Conservation (phyloP, 2,888 invertebrate species). For the Chouioia cunea region DNA sequence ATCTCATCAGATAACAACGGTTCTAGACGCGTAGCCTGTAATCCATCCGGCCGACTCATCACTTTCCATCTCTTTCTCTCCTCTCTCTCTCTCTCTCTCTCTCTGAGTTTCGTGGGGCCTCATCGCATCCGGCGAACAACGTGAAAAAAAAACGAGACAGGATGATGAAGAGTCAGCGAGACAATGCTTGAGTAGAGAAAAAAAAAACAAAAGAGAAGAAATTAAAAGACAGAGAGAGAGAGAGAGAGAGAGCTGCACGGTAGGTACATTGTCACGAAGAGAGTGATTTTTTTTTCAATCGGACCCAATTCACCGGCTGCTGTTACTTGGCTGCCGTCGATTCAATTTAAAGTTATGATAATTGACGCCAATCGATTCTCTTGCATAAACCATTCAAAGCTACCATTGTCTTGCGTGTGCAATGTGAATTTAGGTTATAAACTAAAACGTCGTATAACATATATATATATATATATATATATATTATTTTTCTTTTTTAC, state of each 20-base stretch:
- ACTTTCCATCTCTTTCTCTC: neutral
- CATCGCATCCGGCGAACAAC: too few species aligned
- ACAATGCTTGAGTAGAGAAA: constrained; percentile 20
- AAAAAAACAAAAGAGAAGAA: too few species aligned
- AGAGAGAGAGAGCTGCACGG: neutral
- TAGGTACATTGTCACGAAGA: neutral
- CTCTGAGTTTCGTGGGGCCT: neutral
- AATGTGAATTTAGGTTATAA: neutral
- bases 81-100: constrained; percentile 3
- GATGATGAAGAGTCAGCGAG: neutral
- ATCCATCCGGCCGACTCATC: too few species aligned
- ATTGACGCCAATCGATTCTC: constrained; percentile 15
- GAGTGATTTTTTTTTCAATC: constrained; percentile 12
- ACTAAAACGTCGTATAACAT: too few species aligned
- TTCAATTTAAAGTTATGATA: constrained; percentile 19
- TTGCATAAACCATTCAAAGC: too few species aligned
- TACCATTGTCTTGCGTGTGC: neutral
- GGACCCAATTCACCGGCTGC: constrained; percentile 12
- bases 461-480: too few species aligned
- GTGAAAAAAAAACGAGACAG: neutral
- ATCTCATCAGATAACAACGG: too few species aligned
- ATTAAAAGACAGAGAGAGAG: too few species aligned
- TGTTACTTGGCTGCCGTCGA: neutral
- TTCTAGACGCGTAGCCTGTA: too few species aligned
- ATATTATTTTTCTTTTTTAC: too few species aligned